These are phyloP conservation scores for Gymnorhina tibicen DNA, from an alignment of 2,113 vertebrate genomes.

Conservation along the genomic window DNA sequence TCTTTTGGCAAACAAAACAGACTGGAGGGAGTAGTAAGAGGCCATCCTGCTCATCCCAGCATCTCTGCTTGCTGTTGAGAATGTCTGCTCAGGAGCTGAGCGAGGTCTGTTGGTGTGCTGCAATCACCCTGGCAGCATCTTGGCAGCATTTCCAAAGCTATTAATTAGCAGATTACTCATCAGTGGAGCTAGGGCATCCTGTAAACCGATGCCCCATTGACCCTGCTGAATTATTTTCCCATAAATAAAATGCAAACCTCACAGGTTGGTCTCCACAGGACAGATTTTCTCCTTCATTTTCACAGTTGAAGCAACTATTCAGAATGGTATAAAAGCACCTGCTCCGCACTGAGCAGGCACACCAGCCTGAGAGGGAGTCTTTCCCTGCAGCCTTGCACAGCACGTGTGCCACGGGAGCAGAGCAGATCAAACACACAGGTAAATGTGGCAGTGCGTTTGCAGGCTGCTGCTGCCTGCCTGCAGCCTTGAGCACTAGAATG, in stretches of 20 bases:
- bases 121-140: not conserved
- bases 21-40: not conserved
- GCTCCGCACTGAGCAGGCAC: not conserved
- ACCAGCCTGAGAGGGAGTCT: not conserved
- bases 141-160: slow-evolving; percentile 32
- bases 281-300: not conserved
- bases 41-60: not conserved
- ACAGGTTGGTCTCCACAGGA: not conserved
- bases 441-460: not conserved
- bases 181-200: not conserved
- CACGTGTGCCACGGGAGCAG: not conserved
- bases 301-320: not conserved
- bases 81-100: not conserved
- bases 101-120: not conserved
- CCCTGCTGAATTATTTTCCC: slow-evolving; percentile 3
- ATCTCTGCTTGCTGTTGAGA: not conserved
- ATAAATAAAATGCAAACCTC: slow-evolving; percentile 27
- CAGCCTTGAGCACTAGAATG: not conserved
- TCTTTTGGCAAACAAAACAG: not conserved
- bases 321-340: not conserved
- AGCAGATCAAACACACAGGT: not conserved
- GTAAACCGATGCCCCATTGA: slow-evolving; percentile 17
- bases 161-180: slow-evolving; percentile 51
- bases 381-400: not conserved
- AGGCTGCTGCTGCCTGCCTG: not conserved